These are phyloP conservation scores for Limenitis camilla DNA, from an alignment of 2,888 invertebrate species.

Conservation along the genomic window DNA sequence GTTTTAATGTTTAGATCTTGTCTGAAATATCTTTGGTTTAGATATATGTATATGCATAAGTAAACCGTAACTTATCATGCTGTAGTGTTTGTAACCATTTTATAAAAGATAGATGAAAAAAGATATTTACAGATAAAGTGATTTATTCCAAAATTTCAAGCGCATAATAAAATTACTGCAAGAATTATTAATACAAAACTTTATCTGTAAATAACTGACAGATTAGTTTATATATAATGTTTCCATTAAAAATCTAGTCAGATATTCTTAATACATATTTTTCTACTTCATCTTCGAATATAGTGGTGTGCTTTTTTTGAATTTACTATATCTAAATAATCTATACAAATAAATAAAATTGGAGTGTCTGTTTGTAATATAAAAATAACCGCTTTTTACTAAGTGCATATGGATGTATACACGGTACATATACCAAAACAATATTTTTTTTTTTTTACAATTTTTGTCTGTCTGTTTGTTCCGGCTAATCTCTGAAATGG, in stretches of 20 bases:
- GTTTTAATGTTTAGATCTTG: no score
- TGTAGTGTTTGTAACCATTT: background rate
- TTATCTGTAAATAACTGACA: slow-evolving; percentile 13
- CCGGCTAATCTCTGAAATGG: no score
- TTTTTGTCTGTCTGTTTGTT: no score
- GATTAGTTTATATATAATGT: slow-evolving; percentile 2
- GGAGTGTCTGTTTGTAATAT: no score
- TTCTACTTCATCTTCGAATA: slow-evolving; percentile 51
- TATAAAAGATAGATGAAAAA: slow-evolving; percentile 4
- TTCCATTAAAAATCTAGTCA: slow-evolving; percentile 38
- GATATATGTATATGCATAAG: background rate
- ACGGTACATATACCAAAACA: no score
- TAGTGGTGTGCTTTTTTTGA: slow-evolving; percentile 45
- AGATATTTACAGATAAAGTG: slow-evolving; percentile 13
- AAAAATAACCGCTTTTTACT: no score
- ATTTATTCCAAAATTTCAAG: no score
- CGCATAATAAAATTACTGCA: no score
- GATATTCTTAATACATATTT: slow-evolving; percentile 57
- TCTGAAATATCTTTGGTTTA: background rate
- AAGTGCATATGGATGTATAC: no score
- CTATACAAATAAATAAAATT: no score
- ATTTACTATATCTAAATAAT: background rate
- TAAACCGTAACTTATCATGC: background rate
- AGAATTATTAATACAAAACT: background rate
- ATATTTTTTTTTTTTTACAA: no score